Conservation (phyloP, 2,888 invertebrate species). For the Trissolcus brochymenae region DNA sequence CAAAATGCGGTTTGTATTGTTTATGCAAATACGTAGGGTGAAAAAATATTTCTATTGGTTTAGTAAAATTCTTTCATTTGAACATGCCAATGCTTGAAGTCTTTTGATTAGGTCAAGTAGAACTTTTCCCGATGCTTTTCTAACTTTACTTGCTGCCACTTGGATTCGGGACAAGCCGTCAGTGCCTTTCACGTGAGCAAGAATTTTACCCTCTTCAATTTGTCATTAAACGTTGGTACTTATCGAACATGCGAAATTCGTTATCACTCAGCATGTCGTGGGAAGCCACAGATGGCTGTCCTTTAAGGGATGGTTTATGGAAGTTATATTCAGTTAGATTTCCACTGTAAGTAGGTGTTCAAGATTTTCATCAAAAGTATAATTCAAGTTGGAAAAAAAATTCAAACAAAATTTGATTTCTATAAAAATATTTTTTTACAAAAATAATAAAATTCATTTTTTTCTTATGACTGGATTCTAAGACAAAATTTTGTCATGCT, state of each 20-base stretch:
- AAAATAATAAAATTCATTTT: no score
- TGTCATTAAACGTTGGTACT: constrained; percentile 53
- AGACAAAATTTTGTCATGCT: no score
- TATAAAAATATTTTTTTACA: no score
- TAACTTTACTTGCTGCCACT: constrained; percentile 35
- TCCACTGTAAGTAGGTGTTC: constrained; percentile 6
- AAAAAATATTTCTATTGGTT: neutral
- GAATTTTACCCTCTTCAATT: constrained; percentile 48
- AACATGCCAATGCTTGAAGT: no score
- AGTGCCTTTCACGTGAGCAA: constrained; percentile 33
- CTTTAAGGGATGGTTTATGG: constrained; percentile 44
- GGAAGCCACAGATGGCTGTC: constrained; percentile 48
- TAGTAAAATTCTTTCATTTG: neutral
- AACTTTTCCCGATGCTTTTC: constrained; percentile 12
- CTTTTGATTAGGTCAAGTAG: constrained; percentile 7
- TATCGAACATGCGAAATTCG: constrained; percentile 52
- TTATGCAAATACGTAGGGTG: neutral
- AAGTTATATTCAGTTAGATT: constrained; percentile 30
- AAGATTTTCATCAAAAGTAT: constrained; percentile 5
- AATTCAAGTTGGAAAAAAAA: no score
- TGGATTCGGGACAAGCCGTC: constrained; percentile 35
- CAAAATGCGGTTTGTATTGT: no score
- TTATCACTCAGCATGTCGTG: constrained; percentile 48
- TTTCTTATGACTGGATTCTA: no score
- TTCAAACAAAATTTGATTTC: no score